Percentiles rank a stretch among this genome's conserved stretches.
phyloP scores from a whole-genome alignment of 2,797 vertebrate species.

The Leucoraja ocellata region DNA sequence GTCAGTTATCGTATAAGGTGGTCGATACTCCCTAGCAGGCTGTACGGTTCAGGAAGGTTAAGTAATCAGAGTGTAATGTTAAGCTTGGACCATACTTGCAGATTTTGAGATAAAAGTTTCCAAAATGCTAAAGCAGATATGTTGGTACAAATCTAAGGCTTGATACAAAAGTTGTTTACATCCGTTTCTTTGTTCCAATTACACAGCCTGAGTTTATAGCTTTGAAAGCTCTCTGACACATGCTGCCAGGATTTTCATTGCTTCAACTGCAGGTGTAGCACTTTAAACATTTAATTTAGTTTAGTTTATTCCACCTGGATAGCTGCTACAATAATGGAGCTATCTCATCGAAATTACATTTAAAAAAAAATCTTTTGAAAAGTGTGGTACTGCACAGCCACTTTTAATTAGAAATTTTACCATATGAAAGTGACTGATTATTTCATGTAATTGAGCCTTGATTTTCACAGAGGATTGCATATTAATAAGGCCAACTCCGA shows the following conservation, averaged over 20 bases:
- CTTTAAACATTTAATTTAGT: not conserved
- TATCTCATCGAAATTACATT: not conserved
- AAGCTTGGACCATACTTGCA: not conserved
- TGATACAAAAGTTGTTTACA: not conserved
- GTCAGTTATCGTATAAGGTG: not conserved
- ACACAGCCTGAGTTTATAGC: not conserved
- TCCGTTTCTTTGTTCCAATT: not conserved
- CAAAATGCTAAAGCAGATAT: not conserved
- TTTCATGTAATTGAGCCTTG: not conserved
- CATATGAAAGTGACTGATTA: not conserved
- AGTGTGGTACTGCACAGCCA: not conserved
- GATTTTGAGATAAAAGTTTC: not conserved
- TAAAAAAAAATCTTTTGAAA: not conserved
- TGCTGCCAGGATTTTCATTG: not conserved
- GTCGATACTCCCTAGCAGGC: not conserved
- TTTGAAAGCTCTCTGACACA: not conserved
- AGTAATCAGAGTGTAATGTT: not conserved
- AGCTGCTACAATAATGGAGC: not conserved
- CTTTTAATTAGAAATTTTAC: not conserved
- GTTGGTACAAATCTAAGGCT: not conserved
- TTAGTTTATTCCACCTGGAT: not conserved
- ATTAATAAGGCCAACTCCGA: not conserved
- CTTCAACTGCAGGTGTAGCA: not conserved
- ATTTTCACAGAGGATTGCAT: not conserved
- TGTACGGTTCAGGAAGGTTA: not conserved